Evolutionary conservation across 2,888 invertebrate species (phyloP), one percentile per base, ranked within the genome.

Genomic region (Leptura quadrifasciata): DNA sequence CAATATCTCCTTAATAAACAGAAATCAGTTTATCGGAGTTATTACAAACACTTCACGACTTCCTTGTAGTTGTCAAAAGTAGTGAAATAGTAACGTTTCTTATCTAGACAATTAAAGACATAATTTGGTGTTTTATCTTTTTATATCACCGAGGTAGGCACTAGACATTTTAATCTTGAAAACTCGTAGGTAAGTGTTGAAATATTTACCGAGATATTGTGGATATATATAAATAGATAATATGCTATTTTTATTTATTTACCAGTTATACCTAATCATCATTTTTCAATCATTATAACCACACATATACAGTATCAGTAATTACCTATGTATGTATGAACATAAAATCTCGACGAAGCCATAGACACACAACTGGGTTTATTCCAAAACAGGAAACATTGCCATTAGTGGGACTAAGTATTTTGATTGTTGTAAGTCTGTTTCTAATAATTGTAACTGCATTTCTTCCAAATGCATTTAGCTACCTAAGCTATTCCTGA

Each of bases 1-100:
- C n/a, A 27, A 60, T 20, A 27, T 47, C 15, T 47, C n/a, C n/a
- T 17, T 31, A 31, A 20, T 57, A 57, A 57, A 57, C 57, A 57
- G 1, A 20, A 20, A 21, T 47, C n/a, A 12, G 18, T 20, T 57
- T 57, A 57, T 57, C 57, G 57, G 10, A 18, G 9, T 15, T 20
- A 21, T 20, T 57, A 57, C 3, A 57, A 57, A 57, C 18, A 20
- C 57, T 20, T 12, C 57, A 21, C 9, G 8, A 57, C 57, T 57
- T 57, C 57, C 57, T 57, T 57, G 21, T 57, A 20, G 8, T 9
- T 21, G 18, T 54, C 8, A 54, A 54, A 54, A 54, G 10, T 57
- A 57, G 57, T 21, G 20, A 57, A 57, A 57, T 57, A 47, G 47
- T 47, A 47, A 15, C 1, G 15, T n/a, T 15, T 47, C 15, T 47